Percentiles rank a stretch among this genome's conserved stretches.
Evolutionary conservation across 1,140 invertebrate species (phyloP).

Genomic region (Matsumurasca onukii): DNA sequence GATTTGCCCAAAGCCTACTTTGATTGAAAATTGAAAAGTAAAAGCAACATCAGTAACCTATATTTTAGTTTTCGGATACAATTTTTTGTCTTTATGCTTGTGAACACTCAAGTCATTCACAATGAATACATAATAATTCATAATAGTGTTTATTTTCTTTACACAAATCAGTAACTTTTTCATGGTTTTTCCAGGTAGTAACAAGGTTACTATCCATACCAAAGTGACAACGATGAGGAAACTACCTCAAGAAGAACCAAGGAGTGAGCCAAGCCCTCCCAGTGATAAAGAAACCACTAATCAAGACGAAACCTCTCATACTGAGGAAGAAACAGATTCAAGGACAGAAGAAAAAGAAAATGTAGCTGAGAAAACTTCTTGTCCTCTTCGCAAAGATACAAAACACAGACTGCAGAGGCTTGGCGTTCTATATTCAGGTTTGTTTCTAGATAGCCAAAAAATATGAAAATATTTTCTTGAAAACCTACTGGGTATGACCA

Average conservation of each 20-base stretch:
- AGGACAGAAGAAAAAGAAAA: conserved; percentile 11
- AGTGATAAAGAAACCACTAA: neutral
- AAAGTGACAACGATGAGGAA: neutral
- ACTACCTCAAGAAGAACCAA: too few species aligned
- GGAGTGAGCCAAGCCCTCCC: neutral
- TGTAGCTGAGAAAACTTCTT: neutral
- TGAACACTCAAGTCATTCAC: neutral
- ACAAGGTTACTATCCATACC: conserved; percentile 19
- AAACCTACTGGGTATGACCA: neutral
- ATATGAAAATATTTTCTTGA: conserved; percentile 17
- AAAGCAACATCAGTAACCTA: neutral
- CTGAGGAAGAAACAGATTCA: neutral
- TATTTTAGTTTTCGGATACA: neutral
- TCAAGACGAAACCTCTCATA: neutral
- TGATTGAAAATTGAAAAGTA: neutral
- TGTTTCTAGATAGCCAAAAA: neutral
- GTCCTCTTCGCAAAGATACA: neutral
- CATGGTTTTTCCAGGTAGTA: conserved; percentile 1
- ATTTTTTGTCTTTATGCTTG: neutral
- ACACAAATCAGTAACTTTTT: neutral
- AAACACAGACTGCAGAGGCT: neutral
- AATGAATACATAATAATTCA: neutral
- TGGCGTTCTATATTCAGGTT: conserved; percentile 15
- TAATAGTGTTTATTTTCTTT: neutral
- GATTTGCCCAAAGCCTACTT: neutral